Evolutionary conservation across 1,140 invertebrate genomes (phyloP), one percentile per base, ranked within the genome.

Genomic region (Charaxes varanes): DNA sequence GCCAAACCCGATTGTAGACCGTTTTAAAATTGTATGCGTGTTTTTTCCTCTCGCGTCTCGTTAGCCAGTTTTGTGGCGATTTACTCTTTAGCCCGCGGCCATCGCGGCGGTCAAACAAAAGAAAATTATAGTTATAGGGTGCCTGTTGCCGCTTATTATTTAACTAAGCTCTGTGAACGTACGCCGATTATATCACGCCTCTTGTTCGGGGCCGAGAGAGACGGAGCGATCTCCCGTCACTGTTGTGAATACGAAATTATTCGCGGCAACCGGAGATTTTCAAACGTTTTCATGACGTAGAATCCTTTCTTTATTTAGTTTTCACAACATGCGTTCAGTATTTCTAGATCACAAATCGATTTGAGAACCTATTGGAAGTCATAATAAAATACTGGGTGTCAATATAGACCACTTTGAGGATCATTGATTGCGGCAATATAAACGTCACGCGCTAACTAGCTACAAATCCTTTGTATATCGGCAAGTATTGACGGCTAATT

Each of bases 91-190:
- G 64, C 64, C 68, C 43, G 58, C 51, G 58, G 77, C 62, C 55
- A 47, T 27, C 32, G 56, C 64, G 62, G 62, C 74, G 71, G 65
- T 62, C 70, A 70, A 78, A 78, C 71, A 76, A 79, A 77, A 73
- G 54, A 55, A 73, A 66, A 79, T 76, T 76, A 72, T 77, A 78
- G 67, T 77, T 78, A 77, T 62, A 81, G 66, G 70, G 64, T 68
- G 51, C 64, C 47, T n/a, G n/a, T 46, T 53, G 62, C 67, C 74
- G 68, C 72, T 82, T 76, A 76, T 82, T 82, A 82, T 79, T 78
- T 82, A 82, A 79, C 78, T 78, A 78, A 69, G 52, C 49, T 61
- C 63, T 62, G 62, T 69, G 67, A 69, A 67, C 57, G 52, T 50
- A 61, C 54, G 51, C 54, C 55, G 54, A 74, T 70, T 61, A n/a